Evolutionary conservation across 2,113 vertebrate species (phyloP), one percentile per base, ranked within the genome.

Genomic region (Thamnophis sirtalis): DNA sequence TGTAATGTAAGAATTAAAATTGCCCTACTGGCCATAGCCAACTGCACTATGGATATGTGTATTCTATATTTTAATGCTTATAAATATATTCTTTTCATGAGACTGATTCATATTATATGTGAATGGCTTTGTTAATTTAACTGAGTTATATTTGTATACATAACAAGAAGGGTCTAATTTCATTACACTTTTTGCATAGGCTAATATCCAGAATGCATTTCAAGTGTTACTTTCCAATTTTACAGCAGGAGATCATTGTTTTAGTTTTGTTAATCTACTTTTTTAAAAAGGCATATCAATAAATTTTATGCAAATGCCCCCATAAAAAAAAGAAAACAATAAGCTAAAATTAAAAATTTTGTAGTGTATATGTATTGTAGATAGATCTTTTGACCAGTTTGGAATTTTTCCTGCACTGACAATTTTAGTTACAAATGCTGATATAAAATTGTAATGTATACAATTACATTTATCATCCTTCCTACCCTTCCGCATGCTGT

Each of bases 31-130:
- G n/a, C 58, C 80, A 68, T 28, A 86, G 88, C 38, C 73, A 54
- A 28, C n/a, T 80, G 73, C 33, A 21, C 7, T 43, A 43, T 43
- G 19, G 33, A 21, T 80, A 50, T 94, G 86, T 4, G 92, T 92
- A 91, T 95, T 95, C 33, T 22, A 21, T 80, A 92, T 94, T 95
- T 86, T 92, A 93, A 94, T 95, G 38, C 26, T 33, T 89, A 91
- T 28, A 56, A 28, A 91, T 56, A n/a, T 93, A 94, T 63, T 93
- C 43, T 1, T 68, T 21, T 73, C 89, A 90, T 92, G 50, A 87
- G 92, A 33, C 43, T 95, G 19, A 24, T 53, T 87, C 90, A 88
- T 87, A 92, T 89, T 87, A 91, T 6, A 54, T 91, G 19, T 53
- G 92, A 87, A 89, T 0, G 0, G 2, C 85, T 85, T 93, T 93